These are phyloP conservation scores for Liasis olivaceus DNA, from an alignment of 2,797 vertebrate genomes.

Conservation along the genomic window DNA sequence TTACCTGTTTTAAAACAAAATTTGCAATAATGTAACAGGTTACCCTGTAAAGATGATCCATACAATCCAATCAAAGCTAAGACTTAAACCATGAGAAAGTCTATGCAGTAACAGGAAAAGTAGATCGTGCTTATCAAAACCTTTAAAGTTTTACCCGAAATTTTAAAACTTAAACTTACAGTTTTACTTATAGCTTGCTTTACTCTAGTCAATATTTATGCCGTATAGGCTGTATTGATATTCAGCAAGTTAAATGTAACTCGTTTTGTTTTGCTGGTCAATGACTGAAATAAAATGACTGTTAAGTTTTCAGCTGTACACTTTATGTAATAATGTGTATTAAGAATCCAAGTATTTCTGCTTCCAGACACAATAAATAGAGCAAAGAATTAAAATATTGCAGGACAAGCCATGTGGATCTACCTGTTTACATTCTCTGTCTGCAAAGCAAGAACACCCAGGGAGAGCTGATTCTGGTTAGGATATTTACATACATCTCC, in stretches of 20 bases:
- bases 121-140: background rate
- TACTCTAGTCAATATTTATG: background rate
- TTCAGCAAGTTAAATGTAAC: background rate
- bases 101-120: background rate
- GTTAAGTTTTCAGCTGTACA: background rate
- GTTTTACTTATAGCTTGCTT: background rate
- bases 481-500: background rate
- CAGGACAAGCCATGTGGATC: background rate
- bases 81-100: background rate
- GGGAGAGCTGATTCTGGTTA: background rate
- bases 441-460: background rate
- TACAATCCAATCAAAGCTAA: background rate
- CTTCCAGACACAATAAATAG: slow-evolving; percentile 6
- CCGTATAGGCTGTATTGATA: background rate
- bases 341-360: slow-evolving; percentile 21
- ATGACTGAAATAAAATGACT: background rate
- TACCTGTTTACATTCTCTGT: background rate
- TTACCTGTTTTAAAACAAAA: background rate
- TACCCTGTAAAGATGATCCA: background rate
- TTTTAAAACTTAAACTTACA: background rate
- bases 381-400: background rate
- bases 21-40: background rate
- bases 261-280: background rate
- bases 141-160: background rate
- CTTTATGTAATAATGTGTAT: background rate